Percentiles rank a stretch among this genome's conserved stretches.
These are phyloP conservation scores for Parazoanthus atlanticus DNA, from an alignment of 92 coral and sea anemone species.

Conservation along the genomic window DNA sequence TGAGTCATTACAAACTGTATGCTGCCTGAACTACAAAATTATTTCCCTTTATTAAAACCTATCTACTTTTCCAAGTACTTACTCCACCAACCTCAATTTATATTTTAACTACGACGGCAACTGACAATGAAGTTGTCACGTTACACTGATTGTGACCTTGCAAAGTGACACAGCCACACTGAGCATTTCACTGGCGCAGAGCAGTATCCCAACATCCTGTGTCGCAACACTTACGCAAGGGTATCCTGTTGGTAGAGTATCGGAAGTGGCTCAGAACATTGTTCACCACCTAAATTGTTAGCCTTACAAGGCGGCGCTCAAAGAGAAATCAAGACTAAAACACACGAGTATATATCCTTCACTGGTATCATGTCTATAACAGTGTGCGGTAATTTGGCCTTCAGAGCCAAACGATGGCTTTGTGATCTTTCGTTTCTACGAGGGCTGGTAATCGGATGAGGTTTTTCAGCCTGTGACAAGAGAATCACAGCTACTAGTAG, in stretches of 20 bases:
- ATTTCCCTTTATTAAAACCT: neutral
- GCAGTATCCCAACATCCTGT: neutral
- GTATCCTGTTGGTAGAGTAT: neutral
- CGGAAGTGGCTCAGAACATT: neutral
- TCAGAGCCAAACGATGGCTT: too few relatives aligned
- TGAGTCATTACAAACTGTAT: neutral
- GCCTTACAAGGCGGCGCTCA: neutral
- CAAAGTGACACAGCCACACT: neutral
- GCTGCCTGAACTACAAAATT: neutral
- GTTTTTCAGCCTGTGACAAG: neutral
- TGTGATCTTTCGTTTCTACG: too few relatives aligned
- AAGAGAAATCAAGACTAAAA: neutral
- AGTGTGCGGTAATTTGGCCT: neutral
- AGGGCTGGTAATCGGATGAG: neutral
- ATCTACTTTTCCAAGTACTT: neutral
- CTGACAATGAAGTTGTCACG: neutral
- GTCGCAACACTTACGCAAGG: too few relatives aligned
- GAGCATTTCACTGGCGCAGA: neutral
- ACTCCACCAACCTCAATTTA: neutral
- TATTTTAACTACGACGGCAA: neutral
- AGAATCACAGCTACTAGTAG: neutral
- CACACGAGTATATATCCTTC: neutral
- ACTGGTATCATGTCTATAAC: too few relatives aligned
- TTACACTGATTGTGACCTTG: neutral
- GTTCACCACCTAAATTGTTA: neutral